Percentiles rank a stretch among this genome's conserved stretches.
phyloP scores from a whole-genome alignment of 2,797 vertebrate genomes.

The Notolepis coatsorum region DNA sequence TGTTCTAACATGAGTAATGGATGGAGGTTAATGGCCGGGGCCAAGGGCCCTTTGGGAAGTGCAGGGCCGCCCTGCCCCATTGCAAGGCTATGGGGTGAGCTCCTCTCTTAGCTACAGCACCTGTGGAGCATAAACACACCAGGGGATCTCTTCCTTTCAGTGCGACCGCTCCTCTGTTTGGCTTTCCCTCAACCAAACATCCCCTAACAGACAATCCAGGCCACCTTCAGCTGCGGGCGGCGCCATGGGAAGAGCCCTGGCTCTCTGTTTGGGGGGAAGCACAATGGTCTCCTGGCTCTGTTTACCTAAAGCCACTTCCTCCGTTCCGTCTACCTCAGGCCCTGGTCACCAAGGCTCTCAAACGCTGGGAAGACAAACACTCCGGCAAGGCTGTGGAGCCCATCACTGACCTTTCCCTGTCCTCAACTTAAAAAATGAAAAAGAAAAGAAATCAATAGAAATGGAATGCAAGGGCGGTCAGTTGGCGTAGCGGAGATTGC shows the following conservation, averaged over 20 bases:
- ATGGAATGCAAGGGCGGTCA: slow-evolving; percentile 24
- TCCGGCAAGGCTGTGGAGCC: slow-evolving; percentile 33
- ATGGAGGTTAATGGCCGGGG: slow-evolving; percentile 24
- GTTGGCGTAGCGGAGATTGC: too few species aligned
- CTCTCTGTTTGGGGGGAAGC: slow-evolving; percentile 58
- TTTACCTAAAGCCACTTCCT: slow-evolving; percentile 74
- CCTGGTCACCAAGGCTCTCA: slow-evolving; percentile 46
- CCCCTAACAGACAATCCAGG: slow-evolving; percentile 75
- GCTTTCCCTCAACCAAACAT: slow-evolving; percentile 73
- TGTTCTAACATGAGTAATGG: slow-evolving; percentile 11
- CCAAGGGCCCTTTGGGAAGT: slow-evolving; percentile 33
- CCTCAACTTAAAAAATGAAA: slow-evolving; percentile 34
- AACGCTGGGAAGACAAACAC: slow-evolving; percentile 56
- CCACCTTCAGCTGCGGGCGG: slow-evolving; percentile 54
- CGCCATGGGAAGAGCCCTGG: slow-evolving; percentile 70
- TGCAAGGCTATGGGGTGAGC: slow-evolving; percentile 44
- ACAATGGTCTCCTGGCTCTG: slow-evolving; percentile 72
- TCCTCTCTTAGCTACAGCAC: slow-evolving; percentile 60
- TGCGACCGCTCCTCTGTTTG: slow-evolving; percentile 63
- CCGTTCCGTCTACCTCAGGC: slow-evolving; percentile 53
- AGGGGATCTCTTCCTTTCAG: slow-evolving; percentile 66
- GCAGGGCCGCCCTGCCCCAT: slow-evolving; percentile 23
- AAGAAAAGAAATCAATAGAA: slow-evolving; percentile 33
- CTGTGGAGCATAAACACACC: slow-evolving; percentile 74
- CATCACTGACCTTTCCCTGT: slow-evolving; percentile 47